These are phyloP conservation scores for Leuciscus idus DNA, from an alignment of 2,113 vertebrate genomes.

Conservation along the genomic window DNA sequence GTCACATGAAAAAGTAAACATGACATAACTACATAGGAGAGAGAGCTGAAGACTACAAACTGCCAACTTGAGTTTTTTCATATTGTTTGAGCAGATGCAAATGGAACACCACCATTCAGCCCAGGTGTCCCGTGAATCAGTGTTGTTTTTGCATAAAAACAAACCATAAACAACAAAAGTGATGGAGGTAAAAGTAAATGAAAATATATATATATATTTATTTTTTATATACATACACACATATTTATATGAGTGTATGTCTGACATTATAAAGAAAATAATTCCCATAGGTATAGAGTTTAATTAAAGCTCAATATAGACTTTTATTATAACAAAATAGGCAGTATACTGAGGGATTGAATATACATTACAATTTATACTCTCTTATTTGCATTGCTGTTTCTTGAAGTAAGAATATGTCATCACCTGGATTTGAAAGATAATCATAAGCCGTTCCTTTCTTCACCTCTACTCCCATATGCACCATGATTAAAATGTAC, in stretches of 20 bases:
- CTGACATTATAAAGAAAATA: conserved; percentile 85
- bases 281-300: conserved; percentile 82
- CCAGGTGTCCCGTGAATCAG: conserved; percentile 3
- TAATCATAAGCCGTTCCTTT: conserved; percentile 49
- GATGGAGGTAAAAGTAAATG: conserved; percentile 78
- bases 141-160: conserved; percentile 48
- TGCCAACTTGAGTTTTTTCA: conserved; percentile 48
- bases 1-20: conserved; percentile 58
- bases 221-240: conserved; percentile 63
- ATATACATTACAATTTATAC: conserved; percentile 90
- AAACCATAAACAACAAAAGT: conserved; percentile 57
- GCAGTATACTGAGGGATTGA: conserved; percentile 96
- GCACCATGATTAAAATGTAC: conserved; percentile 70
- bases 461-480: conserved; percentile 66
- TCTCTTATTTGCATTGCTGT: conserved; percentile 81
- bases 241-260: conserved; percentile 75
- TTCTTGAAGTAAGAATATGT: conserved; percentile 73
- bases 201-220: conserved; percentile 77
- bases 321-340: conserved; percentile 99
- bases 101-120: conserved; percentile 9
- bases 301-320: conserved; percentile 92
- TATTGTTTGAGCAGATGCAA: conserved; percentile 32
- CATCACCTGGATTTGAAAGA: conserved; percentile 62
- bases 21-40: conserved; percentile 53
- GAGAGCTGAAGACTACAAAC: conserved; percentile 78